Evolutionary conservation across 2,113 vertebrate genomes (phyloP).

Genomic region (Lophochroa leadbeateri): DNA sequence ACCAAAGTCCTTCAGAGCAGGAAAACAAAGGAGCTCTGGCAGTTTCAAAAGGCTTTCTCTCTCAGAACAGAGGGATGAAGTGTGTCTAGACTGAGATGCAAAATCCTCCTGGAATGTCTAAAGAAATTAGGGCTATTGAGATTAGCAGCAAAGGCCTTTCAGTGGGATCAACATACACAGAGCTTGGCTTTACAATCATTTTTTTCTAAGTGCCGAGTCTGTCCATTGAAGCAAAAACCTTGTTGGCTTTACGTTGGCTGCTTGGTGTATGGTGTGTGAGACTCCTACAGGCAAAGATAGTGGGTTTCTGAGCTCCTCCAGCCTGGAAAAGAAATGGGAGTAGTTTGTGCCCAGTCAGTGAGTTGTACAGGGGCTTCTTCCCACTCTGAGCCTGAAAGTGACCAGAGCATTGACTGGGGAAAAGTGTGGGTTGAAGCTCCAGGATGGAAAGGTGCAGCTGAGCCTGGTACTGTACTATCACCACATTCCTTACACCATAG

Average conservation of each 20-base stretch:
- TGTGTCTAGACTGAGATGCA: slow-evolving; percentile 43
- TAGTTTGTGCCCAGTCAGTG: neutral
- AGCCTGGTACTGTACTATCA: rapidly evolving
- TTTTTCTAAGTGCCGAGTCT: neutral
- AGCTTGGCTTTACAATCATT: neutral
- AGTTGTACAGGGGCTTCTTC: neutral
- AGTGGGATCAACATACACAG: slow-evolving; percentile 31
- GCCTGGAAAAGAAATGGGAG: neutral
- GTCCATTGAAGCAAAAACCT: neutral
- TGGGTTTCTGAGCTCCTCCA: neutral
- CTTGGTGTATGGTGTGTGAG: neutral
- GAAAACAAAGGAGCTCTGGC: slow-evolving; percentile 39
- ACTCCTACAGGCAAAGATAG: neutral
- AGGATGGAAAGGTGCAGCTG: neutral
- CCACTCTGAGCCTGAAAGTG: neutral
- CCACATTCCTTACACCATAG: rapidly evolving
- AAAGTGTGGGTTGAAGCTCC: neutral
- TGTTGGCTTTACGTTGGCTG: neutral
- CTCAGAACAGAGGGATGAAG: slow-evolving; percentile 54
- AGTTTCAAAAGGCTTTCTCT: slow-evolving; percentile 54
- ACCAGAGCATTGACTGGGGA: rapidly evolving
- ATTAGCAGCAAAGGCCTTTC: slow-evolving; percentile 41
- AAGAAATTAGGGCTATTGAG: slow-evolving; percentile 51
- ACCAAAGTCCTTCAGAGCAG: slow-evolving; percentile 26
- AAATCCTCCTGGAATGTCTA: slow-evolving; percentile 61